Evolutionary conservation across 2,888 invertebrate genomes (phyloP), one percentile per base, ranked within the genome.

Genomic region (Lepidochrysops patricia): DNA sequence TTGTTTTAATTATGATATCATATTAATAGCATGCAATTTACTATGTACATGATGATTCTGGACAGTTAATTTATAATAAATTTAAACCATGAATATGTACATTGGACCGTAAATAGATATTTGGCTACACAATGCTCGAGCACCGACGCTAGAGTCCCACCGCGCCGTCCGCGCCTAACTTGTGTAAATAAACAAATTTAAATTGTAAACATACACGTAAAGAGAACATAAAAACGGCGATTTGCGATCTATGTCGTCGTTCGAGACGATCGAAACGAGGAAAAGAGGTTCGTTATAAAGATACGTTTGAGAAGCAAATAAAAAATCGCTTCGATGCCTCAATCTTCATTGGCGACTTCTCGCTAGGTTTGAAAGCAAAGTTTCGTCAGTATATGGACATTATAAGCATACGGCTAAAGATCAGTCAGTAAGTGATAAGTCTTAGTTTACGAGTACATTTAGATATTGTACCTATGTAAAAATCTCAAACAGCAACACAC

Each of bases 121-220:
- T 58, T 58, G 29, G 50, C 58, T 52, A 32, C 34, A 61, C 61
- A 59, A 61, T 63, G 57, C 62, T 65, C 60, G 37, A 25, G 35
- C 62, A 56, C 62, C 61, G 62, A 63, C 72, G 68, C 62, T 63
- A 61, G 50, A 27, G 50, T 63, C 58, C 62, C 61, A 63, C 62
- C 72, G 68, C 70, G 67, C 70, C 71, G 73, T 71, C 70, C 75
- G 78, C 76, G 74, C 73, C 50, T 58, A 70, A 68, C 69, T 68
- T 67, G 77, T 71, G 84, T 87, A 88, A 86, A 88, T 87, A 88
- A 88, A 88, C 88, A 88, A 79, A 78, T 67, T 72, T 67, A 72
- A 70, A 71, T 75, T 80, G 84, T 87, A 87, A 87, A 88, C 89
- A 87, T 69, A 69, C 71, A 72, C 79, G 77, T 76, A 75, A 78